Conservation (phyloP, 2,888 invertebrate genomes). For the Orthosia incerta region DNA sequence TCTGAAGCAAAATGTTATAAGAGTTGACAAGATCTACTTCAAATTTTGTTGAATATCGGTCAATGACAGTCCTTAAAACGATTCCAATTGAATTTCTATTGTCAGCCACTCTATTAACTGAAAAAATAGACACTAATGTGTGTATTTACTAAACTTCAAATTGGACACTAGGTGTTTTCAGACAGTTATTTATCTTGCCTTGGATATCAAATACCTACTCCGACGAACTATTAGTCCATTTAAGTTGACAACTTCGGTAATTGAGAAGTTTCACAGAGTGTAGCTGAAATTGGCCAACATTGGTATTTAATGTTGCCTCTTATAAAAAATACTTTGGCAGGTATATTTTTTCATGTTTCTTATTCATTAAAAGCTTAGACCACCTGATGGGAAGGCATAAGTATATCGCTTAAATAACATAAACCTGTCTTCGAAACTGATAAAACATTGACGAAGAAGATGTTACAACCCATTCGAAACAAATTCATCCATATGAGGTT, state of each 20-base stretch:
- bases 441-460: too few species aligned
- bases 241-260: slow-evolving; percentile 42
- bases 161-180: neutral
- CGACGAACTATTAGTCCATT: slow-evolving; percentile 37
- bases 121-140: slow-evolving; percentile 13
- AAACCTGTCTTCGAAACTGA: too few species aligned
- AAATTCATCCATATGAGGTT: too few species aligned
- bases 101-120: neutral
- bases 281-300: slow-evolving; percentile 33
- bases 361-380: too few species aligned
- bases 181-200: slow-evolving; percentile 17
- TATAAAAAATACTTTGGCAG: neutral
- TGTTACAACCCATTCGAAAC: too few species aligned
- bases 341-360: too few species aligned
- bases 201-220: slow-evolving; percentile 26
- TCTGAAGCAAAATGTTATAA: neutral
- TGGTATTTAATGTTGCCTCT: neutral
- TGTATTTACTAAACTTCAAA: slow-evolving; percentile 16
- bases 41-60: neutral
- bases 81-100: neutral
- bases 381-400: too few species aligned
- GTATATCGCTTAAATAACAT: too few species aligned
- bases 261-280: slow-evolving; percentile 34
- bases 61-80: neutral
- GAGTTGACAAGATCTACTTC: neutral